Base-by-base conservation (phyloP, 1,140 invertebrate genomes). In the Drosophila rhopaloa region DNA sequence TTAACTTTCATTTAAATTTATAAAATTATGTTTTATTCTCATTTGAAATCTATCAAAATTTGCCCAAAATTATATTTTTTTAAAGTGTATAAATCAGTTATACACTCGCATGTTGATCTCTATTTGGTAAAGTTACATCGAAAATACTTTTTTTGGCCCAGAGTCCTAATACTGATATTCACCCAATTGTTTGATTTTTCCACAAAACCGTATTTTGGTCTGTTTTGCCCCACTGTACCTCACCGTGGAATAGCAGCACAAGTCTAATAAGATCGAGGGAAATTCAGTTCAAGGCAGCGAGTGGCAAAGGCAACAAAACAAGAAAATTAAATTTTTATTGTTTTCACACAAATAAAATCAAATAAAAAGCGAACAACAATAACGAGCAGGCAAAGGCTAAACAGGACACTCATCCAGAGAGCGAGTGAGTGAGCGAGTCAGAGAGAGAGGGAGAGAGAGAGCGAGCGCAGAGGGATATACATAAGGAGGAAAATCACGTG, bases 261-360 rank as follows among this genome's bases (percentile, higher is more conserved):
- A 51, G 41, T 56, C 27, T 50, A 56, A 71, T 57, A 57, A 47
- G 63, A 24, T 13, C 47, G 27, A 63, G 47, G 47, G 40, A 75
- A 56, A 67, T 63, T 63, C 61, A 67, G 81, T 85, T 89, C 80
- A 83, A 88, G 76, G 72, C 73, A 74, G 58, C 71, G 44, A 71
- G 44, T 58, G 68, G 68, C 67, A 50, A 43, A 41, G 67, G 62
- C 79, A 80, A 81, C 86, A 83, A 82, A 91, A 91, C 90, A 91
- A 90, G 89, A 91, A 91, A 91, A 91, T 91, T 91, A 91, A 91
- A 88, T 86, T 91, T 91, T 91, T 91, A 91, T 91, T 91, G 85
- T 91, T 91, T 90, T 91, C 82, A 90, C 82, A 90, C 90, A 91
- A 85, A 89, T 85, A 90, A 90, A 90, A 90, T 82, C 86, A 91